phyloP scores from a whole-genome alignment of 2,113 vertebrate species.

The Semicossyphus pulcher region DNA sequence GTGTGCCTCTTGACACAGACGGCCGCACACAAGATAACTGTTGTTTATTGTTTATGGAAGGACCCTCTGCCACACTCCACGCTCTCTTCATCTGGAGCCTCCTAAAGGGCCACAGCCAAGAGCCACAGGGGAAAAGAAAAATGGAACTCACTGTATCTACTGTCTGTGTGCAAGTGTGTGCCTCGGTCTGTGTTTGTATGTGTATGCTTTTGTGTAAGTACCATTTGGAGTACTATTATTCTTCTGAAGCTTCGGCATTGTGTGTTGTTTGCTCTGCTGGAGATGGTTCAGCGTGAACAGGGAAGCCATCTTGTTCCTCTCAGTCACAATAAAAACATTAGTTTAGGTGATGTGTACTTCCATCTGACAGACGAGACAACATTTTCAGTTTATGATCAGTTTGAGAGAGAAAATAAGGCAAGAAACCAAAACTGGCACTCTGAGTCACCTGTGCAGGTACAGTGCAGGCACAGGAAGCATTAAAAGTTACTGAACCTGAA shows the following conservation, averaged over 20 bases:
- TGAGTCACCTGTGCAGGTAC: not conserved
- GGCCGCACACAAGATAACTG: conserved; percentile 78
- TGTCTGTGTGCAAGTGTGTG: conserved; percentile 40
- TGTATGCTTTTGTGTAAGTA: conserved; percentile 2
- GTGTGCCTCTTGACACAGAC: conserved; percentile 75
- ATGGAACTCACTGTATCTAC: conserved; percentile 40
- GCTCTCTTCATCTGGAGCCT: conserved; percentile 72
- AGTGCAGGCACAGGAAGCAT: not conserved
- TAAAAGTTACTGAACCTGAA: not conserved
- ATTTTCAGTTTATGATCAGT: too few relatives aligned
- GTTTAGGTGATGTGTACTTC: not conserved
- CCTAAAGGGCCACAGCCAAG: conserved; percentile 52
- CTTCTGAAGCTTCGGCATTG: conserved; percentile 19
- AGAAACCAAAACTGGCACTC: not conserved
- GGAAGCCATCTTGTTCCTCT: conserved; percentile 27
- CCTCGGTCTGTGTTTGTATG: not conserved
- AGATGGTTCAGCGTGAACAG: conserved; percentile 29
- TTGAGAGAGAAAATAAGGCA: not conserved
- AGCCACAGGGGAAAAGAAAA: conserved; percentile 45
- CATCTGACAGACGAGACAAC: not conserved
- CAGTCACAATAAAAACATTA: conserved; percentile 35
- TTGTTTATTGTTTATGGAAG: conserved; percentile 81
- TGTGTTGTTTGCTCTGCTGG: conserved; percentile 60
- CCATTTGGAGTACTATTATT: conserved; percentile 16
- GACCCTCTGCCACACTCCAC: conserved; percentile 73